Percentiles rank a stretch among this genome's conserved stretches.
Evolutionary conservation across 2,888 invertebrate genomes (phyloP).

Genomic region (Aproaerema taeniolella): DNA sequence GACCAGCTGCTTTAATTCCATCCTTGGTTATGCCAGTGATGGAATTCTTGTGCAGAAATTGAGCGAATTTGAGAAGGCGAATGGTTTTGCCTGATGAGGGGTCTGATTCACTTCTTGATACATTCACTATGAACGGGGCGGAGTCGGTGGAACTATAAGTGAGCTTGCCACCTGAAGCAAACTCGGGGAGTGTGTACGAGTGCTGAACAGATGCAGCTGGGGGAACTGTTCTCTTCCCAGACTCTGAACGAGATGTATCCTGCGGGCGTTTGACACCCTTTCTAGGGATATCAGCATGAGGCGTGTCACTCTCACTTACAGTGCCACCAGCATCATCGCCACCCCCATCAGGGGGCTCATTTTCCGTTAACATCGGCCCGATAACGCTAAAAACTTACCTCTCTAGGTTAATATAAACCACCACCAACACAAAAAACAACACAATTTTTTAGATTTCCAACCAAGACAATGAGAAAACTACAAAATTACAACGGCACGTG

Average conservation of each 20-base stretch:
- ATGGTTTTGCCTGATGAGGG: constrained; percentile 10
- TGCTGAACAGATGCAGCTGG: neutral
- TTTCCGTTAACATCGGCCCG: no score
- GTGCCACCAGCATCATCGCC: no score
- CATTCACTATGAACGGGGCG: neutral
- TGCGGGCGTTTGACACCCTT: neutral
- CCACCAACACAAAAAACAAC: no score
- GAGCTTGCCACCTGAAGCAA: neutral
- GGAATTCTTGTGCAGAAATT: constrained; percentile 11
- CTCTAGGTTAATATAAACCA: no score
- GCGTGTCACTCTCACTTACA: neutral
- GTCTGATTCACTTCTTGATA: constrained; percentile 7
- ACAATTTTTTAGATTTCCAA: no score
- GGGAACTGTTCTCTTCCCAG: neutral
- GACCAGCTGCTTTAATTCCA: constrained; percentile 15
- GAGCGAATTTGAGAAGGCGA: constrained; percentile 13
- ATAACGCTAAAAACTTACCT: no score
- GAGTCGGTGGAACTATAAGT: neutral
- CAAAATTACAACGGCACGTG: no score
- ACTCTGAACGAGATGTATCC: neutral
- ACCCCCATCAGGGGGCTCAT: neutral
- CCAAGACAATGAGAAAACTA: no score
- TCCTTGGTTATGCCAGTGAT: constrained; percentile 10
- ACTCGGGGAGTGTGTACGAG: neutral
- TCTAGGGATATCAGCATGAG: neutral